phyloP scores from a whole-genome alignment of 2,113 vertebrate species.

The Protobothrops flavoviridis region DNA sequence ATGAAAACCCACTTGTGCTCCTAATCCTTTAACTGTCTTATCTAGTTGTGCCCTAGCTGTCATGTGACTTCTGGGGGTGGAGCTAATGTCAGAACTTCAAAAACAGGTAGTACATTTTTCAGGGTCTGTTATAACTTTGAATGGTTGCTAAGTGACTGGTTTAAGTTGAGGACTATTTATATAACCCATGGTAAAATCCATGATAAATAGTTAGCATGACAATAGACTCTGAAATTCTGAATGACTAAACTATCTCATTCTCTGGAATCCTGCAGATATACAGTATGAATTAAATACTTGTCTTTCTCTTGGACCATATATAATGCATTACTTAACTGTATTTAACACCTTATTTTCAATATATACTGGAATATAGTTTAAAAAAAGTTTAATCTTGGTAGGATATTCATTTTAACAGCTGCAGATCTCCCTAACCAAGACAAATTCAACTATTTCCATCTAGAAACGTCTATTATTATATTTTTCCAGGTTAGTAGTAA shows the following conservation, averaged over 20 bases:
- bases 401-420: not conserved
- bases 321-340: not conserved
- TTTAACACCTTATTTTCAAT: not conserved
- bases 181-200: not conserved
- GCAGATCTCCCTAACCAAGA: not conserved
- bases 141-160: not conserved
- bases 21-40: too few relatives aligned
- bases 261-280: not conserved
- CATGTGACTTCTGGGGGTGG: not conserved
- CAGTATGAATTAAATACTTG: not conserved
- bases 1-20: too few relatives aligned
- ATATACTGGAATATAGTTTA: not conserved
- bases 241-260: not conserved
- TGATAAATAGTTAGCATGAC: not conserved
- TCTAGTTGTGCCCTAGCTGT: too few relatives aligned
- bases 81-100: not conserved
- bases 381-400: not conserved
- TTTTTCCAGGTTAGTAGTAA: not conserved
- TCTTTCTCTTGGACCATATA: not conserved
- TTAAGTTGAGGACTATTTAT: not conserved
- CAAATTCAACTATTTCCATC: not conserved
- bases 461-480: not conserved
- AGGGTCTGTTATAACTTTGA: not conserved
- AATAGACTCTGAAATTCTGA: not conserved
- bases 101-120: not conserved